Evolutionary conservation across 2,888 invertebrate species (phyloP), one percentile per base, ranked within the genome.

Genomic region (Tribolium freemani): DNA sequence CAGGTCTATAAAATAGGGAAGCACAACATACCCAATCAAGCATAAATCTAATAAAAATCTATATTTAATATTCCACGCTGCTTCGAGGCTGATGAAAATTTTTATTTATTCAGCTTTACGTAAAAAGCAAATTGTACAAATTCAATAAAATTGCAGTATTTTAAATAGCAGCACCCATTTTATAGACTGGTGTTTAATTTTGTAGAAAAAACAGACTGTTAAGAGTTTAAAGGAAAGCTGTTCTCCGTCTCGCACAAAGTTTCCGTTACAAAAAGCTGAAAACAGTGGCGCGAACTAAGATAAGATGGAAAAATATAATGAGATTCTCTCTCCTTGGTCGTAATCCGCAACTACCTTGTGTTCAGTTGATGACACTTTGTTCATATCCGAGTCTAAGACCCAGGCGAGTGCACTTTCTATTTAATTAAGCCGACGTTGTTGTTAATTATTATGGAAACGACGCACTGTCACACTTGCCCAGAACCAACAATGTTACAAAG

Each of bases 351-450:
- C 51, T 20, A 51, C 48, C 16, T 11, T 16, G 48, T 48, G 13
- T 51, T 20, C 20, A 51, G 51, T 20, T 48, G 51, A 51, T 20
- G 51, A 20, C 51, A 51, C 51, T 51, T 20, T 51, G 51, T 48
- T 48, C 10, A 48, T 51, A 20, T 51, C 51, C 51, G 20, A 51
- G 20, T 20, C 6, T 13, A 20, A 48, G 48, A 13, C 11, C 48
- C 53, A n/a, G 53, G 10, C 5, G 10, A 26, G 53, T 10, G 53
- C 10, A 53, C 53, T 38, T 38, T 38, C 38, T n/a, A 38, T 38
- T 38, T 38, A 38, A 38, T 38, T 38, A 38, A 38, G 38, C 8
- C 8, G 9, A 38, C n/a, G 38, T 38, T 38, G 38, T 38, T 38
- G 53, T 21, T 53, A 13, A 9, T 30, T 54, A 48, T 48, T 48